Percentiles rank a stretch among this genome's conserved stretches.
Conservation (phyloP, 2,797 vertebrate species). For the Siniperca undulata region DNA sequence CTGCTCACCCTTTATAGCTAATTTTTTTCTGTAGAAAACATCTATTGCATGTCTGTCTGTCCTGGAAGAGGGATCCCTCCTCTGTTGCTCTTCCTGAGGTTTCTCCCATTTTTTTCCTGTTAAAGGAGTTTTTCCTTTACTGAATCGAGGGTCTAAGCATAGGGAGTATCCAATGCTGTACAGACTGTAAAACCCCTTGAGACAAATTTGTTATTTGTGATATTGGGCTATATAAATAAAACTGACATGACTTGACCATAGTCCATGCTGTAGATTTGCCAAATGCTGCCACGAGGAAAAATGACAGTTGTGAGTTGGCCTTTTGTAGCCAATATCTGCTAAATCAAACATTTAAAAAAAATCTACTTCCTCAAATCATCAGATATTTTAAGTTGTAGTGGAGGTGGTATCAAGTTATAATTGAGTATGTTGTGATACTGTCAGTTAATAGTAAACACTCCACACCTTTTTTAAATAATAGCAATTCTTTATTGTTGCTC, state of each 20-base stretch:
- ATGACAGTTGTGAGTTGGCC: not conserved
- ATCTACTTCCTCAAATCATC: not conserved
- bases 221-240: not conserved
- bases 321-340: not conserved
- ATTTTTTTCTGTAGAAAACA: not conserved
- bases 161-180: not conserved
- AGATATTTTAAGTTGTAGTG: not conserved
- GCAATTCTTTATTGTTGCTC: constrained; percentile 83
- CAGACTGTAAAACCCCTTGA: not conserved
- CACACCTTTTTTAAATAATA: constrained; percentile 76
- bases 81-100: not conserved
- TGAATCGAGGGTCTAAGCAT: not conserved
- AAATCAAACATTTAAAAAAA: not conserved
- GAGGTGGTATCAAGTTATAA: not conserved
- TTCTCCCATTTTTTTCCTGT: not conserved
- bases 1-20: not conserved
- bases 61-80: not conserved
- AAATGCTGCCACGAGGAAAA: not conserved
- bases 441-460: constrained; percentile 17
- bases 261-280: not conserved
- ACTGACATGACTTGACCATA: not conserved
- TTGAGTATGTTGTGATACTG: not conserved
- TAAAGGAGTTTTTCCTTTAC: not conserved
- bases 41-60: not conserved
- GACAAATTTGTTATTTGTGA: not conserved